phyloP scores from a whole-genome alignment of 2,797 vertebrate genomes.

The Arvicola amphibius region DNA sequence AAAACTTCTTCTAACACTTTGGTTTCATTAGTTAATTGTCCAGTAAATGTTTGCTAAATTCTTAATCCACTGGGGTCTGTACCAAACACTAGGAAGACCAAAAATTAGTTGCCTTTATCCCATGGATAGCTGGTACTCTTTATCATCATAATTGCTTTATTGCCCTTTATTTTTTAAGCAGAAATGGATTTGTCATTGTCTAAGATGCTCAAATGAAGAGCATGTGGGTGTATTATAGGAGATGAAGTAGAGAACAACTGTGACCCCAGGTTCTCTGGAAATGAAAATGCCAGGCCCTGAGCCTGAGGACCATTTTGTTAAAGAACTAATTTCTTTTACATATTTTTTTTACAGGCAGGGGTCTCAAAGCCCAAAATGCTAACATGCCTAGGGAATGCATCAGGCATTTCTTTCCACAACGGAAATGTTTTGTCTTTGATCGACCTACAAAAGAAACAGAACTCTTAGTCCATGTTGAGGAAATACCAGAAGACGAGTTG shows the following conservation, averaged over 20 bases:
- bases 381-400: constrained; percentile 85
- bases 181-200: background rate
- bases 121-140: background rate
- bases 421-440: constrained; percentile 85
- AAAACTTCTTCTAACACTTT: background rate
- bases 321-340: background rate
- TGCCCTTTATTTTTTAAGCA: background rate
- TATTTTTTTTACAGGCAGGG: background rate
- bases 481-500: constrained; percentile 77
- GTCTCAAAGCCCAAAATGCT: background rate
- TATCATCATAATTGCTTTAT: background rate
- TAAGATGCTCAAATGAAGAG: background rate
- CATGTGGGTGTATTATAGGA: background rate
- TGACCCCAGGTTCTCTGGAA: background rate
- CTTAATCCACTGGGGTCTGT: background rate
- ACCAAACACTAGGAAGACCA: background rate
- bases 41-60: background rate
- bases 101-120: background rate
- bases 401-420: constrained; percentile 83
- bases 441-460: constrained; percentile 72
- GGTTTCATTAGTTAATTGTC: background rate
- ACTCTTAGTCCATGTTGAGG: constrained; percentile 73
- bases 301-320: background rate
- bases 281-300: background rate
- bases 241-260: background rate